Evolutionary conservation across 2,888 invertebrate genomes (phyloP), one percentile per base, ranked within the genome.

Genomic region (Sceliomorpha sp.): DNA sequence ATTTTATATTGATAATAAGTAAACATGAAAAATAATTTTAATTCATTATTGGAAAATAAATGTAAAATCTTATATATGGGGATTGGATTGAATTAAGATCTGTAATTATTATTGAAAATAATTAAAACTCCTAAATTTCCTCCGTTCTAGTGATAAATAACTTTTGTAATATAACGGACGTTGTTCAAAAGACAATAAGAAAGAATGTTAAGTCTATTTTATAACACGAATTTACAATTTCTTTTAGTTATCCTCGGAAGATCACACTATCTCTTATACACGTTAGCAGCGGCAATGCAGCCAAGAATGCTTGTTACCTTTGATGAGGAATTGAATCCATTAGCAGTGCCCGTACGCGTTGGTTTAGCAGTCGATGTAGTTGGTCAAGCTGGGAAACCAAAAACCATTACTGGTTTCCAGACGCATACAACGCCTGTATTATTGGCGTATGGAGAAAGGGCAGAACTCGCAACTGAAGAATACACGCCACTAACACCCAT

Each of bases 331-430:
- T 91, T 99, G 50, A 95, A 96, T 88, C 97, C 98, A 64, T 90
- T 98, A 70, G 96, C 98, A 68, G 97, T 98, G 10, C 95, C 96
- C 50, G 98, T 99, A 0, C 92, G 96, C 70, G 96, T 96, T 40
- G 96, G 96, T 81, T 93, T 96, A 91, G 99, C 99, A 34, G 98
- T 99, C 5, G 99, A 99, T 90, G 98, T 98, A 3, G 99, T 99
- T 15, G 99, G 99, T 1, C 99, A 99, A 89, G 99, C 99, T 0
- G 99, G 99, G 34, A 98, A 98, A 77, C 99, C 99, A 0, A 99
- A 99, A 90, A 99, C 99, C 0, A 99, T 99, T 75, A 99, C 99
- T 1, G 99, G 99, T 26, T 99, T 99, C 83, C 99, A 99, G 89
- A 99, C 99, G 0, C 99, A 99, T 88, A 99, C 98, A 1, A 99